phyloP scores from a whole-genome alignment of 2,797 vertebrate species.

The Amphiprion clarkii region DNA sequence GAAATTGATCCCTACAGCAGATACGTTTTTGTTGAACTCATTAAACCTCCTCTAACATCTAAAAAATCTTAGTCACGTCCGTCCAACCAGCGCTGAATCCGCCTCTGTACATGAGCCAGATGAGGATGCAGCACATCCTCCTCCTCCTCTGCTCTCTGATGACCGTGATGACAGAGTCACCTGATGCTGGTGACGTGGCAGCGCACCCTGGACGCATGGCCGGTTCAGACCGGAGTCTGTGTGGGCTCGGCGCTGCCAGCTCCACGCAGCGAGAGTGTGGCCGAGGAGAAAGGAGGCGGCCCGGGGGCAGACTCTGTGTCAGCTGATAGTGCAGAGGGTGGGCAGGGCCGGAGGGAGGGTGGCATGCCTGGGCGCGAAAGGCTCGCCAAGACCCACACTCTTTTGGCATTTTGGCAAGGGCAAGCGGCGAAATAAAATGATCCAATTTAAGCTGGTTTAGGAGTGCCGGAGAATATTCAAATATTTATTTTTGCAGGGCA shows the following conservation, averaged over 20 bases:
- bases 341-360: conserved; percentile 81
- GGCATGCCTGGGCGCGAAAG: conserved; percentile 74
- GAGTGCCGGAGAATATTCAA: conserved; percentile 88
- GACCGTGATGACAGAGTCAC: conserved; percentile 48
- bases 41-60: not conserved
- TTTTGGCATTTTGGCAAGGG: conserved; percentile 90
- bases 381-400: conserved; percentile 87
- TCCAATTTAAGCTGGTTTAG: conserved; percentile 90
- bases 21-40: fast-evolving
- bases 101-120: conserved; percentile 15
- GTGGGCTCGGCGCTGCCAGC: conserved; percentile 75
- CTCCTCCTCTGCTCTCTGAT: not conserved
- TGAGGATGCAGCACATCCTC: conserved; percentile 34
- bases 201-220: conserved; percentile 61
- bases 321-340: conserved; percentile 88
- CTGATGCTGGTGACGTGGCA: conserved; percentile 48
- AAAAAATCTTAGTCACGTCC: not conserved
- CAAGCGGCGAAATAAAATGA: conserved; percentile 85
- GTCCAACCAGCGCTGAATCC: not conserved
- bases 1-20: not conserved
- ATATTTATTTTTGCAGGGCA: conserved; percentile 86
- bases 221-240: conserved; percentile 60
- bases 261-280: conserved; percentile 80
- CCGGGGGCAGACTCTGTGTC: conserved; percentile 87
- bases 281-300: conserved; percentile 80